Evolutionary conservation across 2,797 vertebrate genomes (phyloP).

Genomic region (Platalea minor): DNA sequence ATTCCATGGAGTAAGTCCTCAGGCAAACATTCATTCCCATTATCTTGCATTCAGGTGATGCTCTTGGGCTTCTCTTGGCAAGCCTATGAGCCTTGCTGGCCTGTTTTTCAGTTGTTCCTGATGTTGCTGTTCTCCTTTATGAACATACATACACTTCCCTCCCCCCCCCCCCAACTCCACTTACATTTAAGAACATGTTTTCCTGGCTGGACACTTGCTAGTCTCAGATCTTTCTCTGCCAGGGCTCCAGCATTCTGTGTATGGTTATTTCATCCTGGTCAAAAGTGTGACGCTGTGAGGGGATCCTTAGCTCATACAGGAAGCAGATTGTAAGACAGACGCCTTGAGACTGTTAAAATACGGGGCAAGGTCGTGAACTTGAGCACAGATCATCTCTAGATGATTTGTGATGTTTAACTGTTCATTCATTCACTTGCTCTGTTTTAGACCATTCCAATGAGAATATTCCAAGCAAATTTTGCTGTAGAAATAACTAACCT

Average conservation of each 20-base stretch:
- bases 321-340: not conserved
- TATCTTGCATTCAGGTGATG: not conserved
- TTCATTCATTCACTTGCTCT: not conserved
- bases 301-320: not conserved
- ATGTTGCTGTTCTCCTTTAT: not conserved
- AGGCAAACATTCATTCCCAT: not conserved
- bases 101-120: not conserved
- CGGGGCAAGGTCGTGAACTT: not conserved
- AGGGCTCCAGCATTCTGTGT: not conserved
- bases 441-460: not conserved
- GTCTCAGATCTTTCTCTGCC: not conserved
- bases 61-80: not conserved
- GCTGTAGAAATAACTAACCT: not conserved
- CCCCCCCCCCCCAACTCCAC: accelerated
- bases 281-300: accelerated
- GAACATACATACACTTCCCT: not conserved
- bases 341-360: not conserved
- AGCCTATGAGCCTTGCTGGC: not conserved
- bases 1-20: not conserved
- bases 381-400: not conserved
- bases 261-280: not conserved
- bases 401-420: not conserved
- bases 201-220: not conserved
- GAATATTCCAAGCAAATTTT: not conserved
- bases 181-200: not conserved